Percentiles rank a stretch among this genome's conserved stretches.
phyloP scores from a whole-genome alignment of 2,113 vertebrate genomes.

The Nibea coibor region DNA sequence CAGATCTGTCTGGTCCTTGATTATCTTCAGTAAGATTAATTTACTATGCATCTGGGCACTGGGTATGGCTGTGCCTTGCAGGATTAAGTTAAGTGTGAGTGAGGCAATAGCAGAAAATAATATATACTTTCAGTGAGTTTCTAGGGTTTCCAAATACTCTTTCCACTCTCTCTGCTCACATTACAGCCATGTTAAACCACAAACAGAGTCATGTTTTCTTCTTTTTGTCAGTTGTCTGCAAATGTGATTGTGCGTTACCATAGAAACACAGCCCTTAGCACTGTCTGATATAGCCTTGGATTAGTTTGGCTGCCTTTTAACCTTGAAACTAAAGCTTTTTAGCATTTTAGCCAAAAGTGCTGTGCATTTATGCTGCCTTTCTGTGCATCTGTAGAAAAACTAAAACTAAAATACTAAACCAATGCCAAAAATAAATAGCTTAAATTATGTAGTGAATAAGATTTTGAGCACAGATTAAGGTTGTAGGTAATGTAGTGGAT shows the following conservation, averaged over 20 bases:
- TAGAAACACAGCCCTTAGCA: background rate
- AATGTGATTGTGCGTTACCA: conserved; percentile 6
- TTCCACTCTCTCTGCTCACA: background rate
- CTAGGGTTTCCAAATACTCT: background rate
- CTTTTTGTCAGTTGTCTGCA: conserved; percentile 2
- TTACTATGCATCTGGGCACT: background rate
- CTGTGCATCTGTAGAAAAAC: background rate
- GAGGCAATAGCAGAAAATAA: background rate
- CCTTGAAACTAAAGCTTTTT: background rate
- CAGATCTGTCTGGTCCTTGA: conserved; percentile 3
- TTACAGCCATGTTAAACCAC: background rate
- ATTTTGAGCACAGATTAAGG: background rate
- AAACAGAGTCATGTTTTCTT: background rate
- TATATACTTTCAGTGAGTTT: background rate
- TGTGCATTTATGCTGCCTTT: background rate
- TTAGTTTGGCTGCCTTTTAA: background rate
- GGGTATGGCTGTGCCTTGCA: background rate
- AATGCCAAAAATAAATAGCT: background rate
- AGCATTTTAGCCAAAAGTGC: background rate
- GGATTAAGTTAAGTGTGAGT: background rate
- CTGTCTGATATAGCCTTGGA: background rate
- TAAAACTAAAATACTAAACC: background rate
- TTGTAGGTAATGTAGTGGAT: background rate
- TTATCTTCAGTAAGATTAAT: conserved; percentile 1
- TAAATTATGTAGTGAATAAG: background rate